These are phyloP conservation scores for Drosophila obscura DNA, from an alignment of 1,140 invertebrate species.

Conservation along the genomic window DNA sequence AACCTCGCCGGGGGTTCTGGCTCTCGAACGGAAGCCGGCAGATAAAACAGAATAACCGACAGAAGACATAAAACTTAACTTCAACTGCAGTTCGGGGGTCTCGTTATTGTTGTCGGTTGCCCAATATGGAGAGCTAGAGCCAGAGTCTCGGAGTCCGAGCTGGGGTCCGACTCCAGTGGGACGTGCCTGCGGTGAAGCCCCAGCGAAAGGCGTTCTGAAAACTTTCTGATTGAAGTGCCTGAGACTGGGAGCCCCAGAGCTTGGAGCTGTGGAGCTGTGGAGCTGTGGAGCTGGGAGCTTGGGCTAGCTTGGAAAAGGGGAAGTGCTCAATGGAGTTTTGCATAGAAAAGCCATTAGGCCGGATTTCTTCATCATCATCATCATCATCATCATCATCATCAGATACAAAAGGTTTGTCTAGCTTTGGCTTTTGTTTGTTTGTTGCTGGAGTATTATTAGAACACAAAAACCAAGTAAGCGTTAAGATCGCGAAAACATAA, in stretches of 20 bases:
- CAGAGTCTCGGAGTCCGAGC: conserved; percentile 9
- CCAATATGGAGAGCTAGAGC: conserved; percentile 60
- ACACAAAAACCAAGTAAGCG: conserved; percentile 79
- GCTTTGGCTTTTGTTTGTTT: conserved; percentile 41
- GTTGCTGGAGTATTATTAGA: conserved; percentile 68
- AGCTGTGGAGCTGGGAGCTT: background rate
- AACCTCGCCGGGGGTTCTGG: conserved; percentile 5
- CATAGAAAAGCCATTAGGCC: conserved; percentile 76
- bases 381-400: conserved; percentile 46
- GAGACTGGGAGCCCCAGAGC: conserved; percentile 22
- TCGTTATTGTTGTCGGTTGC: conserved; percentile 50
- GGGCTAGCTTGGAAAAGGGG: conserved; percentile 23
- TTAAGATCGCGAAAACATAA: conserved; percentile 65
- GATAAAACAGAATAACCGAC: conserved; percentile 58
- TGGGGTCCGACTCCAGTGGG: conserved; percentile 23
- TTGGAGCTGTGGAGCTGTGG: background rate
- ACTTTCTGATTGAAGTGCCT: conserved; percentile 77
- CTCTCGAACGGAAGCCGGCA: conserved; percentile 61
- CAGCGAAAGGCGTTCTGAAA: conserved; percentile 54
- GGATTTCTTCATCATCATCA: conserved; percentile 29
- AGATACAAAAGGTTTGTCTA: conserved; percentile 54
- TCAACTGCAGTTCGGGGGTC: conserved; percentile 34
- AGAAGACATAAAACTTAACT: conserved; percentile 46
- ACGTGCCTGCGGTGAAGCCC: conserved; percentile 17
- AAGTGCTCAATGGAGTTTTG: conserved; percentile 61